Evolutionary conservation across 2,113 vertebrate species (phyloP).

Genomic region (Brachyhypopomus gauderio): DNA sequence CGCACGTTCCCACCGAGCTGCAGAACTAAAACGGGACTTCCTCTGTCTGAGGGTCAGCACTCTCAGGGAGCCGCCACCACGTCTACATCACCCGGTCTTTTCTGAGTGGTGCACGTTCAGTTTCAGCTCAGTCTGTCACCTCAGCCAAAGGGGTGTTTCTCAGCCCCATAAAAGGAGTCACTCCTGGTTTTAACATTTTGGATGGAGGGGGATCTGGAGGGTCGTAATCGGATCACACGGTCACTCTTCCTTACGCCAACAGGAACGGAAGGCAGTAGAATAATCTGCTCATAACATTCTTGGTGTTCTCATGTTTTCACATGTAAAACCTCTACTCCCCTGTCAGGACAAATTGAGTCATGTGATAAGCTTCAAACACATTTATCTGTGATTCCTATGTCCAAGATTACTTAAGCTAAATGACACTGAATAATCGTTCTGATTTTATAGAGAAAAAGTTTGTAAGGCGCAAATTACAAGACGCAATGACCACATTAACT

Average conservation of each 20-base stretch:
- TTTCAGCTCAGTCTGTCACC: no score
- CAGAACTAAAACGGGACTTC: constrained; percentile 15
- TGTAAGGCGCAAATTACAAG: no score
- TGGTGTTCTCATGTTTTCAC: not conserved
- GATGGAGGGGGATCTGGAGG: not conserved
- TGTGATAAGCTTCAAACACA: not conserved
- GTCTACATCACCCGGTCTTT: not conserved
- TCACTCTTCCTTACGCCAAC: not conserved
- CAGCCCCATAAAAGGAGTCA: not conserved
- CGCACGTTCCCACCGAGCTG: not conserved
- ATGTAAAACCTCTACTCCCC: not conserved
- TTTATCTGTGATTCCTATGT: not conserved
- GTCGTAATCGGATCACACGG: not conserved
- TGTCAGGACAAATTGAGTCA: not conserved
- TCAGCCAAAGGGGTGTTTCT: not conserved
- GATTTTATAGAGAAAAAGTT: no score
- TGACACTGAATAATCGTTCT: no score
- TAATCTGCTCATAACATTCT: not conserved
- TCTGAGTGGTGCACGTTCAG: constrained; percentile 26
- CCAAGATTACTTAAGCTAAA: not conserved
- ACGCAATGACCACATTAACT: not conserved
- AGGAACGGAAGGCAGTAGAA: not conserved
- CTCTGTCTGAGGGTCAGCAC: constrained; percentile 18
- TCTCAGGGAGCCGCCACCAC: constrained; percentile 8
- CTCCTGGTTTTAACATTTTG: not conserved